phyloP scores from a whole-genome alignment of 2,888 invertebrate species.

The Athalia cordata region DNA sequence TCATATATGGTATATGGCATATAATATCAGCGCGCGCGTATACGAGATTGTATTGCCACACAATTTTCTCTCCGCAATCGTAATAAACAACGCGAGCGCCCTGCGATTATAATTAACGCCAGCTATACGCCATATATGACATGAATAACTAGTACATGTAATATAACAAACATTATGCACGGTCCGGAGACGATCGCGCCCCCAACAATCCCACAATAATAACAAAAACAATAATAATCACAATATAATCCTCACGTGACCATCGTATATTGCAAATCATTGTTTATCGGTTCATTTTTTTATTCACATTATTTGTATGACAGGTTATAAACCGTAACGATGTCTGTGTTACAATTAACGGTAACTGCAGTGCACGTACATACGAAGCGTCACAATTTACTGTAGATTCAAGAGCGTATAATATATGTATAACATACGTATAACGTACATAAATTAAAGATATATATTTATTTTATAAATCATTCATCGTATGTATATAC shows the following conservation, averaged over 20 bases:
- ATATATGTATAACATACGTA: too few species aligned
- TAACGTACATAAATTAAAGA: neutral
- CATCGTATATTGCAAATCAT: neutral
- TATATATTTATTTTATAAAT: neutral
- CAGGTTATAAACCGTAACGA: neutral
- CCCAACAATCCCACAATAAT: slow-evolving; percentile 2
- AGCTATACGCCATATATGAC: neutral
- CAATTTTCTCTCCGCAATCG: slow-evolving; percentile 1
- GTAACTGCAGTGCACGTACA: too few species aligned
- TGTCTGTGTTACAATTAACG: too few species aligned
- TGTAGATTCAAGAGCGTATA: too few species aligned
- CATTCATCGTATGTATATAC: neutral
- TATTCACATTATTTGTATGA: neutral
- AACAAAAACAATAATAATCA: neutral
- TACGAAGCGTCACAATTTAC: too few species aligned
- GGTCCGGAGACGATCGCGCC: slow-evolving; percentile 17
- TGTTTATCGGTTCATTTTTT: neutral
- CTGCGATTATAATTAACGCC: too few species aligned
- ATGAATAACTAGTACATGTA: neutral
- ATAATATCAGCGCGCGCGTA: neutral
- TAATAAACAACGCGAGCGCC: neutral
- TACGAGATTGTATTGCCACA: slow-evolving; percentile 15
- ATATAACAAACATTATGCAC: too few species aligned
- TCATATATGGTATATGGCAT: too few species aligned
- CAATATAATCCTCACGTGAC: neutral